Percentiles rank a stretch among this genome's conserved stretches.
Evolutionary conservation across 2,113 vertebrate genomes (phyloP).

Genomic region (Anseranas semipalmata): DNA sequence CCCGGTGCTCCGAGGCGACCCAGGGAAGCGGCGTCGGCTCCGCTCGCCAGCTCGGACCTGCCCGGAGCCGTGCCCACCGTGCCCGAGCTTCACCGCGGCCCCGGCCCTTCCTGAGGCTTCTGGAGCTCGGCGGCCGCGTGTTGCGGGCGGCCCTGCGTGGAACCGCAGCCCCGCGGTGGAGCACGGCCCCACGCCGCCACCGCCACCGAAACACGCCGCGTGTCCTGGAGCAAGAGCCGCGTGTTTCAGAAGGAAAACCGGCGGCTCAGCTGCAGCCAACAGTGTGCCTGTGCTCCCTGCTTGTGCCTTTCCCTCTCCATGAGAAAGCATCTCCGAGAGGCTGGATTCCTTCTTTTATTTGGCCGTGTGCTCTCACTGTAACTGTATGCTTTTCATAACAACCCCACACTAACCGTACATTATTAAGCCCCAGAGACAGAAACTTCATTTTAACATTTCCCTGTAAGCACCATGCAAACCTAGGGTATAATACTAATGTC

Average conservation of each 20-base stretch:
- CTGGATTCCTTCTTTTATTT: constrained; percentile 45
- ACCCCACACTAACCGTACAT: background rate
- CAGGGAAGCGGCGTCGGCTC: too few relatives aligned
- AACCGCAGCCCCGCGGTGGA: background rate
- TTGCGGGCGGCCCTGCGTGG: too few relatives aligned
- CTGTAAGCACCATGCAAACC: background rate
- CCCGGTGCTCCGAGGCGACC: too few relatives aligned
- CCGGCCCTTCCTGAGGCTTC: rapidly evolving
- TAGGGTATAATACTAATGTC: background rate
- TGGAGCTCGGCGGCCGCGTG: background rate
- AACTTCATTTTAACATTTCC: constrained; percentile 50
- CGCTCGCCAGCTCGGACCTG: too few relatives aligned
- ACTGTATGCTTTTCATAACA: constrained; percentile 53
- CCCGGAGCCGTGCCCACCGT: too few relatives aligned
- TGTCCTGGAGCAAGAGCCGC: background rate
- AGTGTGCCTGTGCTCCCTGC: background rate
- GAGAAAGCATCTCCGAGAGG: background rate
- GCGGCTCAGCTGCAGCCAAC: background rate
- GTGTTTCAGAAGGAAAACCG: background rate
- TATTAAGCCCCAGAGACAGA: constrained; percentile 32
- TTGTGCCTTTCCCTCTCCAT: background rate
- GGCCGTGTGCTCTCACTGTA: constrained; percentile 7
- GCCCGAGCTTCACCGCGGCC: too few relatives aligned
- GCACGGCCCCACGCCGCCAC: background rate
- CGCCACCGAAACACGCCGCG: background rate